Base-by-base conservation (phyloP, 1,140 invertebrate species). In the Temnothorax longispinosus region DNA sequence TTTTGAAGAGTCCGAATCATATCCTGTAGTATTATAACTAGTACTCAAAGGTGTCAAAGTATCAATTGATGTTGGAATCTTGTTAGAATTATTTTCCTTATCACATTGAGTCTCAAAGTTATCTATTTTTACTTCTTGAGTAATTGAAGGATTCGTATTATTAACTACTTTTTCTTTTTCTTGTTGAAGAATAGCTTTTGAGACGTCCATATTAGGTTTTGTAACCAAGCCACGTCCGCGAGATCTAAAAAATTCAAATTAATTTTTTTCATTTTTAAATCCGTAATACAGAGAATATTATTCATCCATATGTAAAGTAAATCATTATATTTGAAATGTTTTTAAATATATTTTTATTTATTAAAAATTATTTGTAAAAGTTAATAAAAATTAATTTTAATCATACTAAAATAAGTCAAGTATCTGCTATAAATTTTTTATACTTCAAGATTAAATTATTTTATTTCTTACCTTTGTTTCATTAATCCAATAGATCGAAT, bases 1-100 rank as follows among this genome's bases (percentile, higher is more conserved):
- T 95, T 97, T 97, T 56, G 96, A 96, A 6, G 94, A 93, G 54
- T 96, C 96, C 27, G 95, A 94, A 85, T 95, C 94, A 47, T 95
- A 95, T 35, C 95, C 95, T 15, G 92, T 91, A 18, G 86, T 82
- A 52, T 86, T 89, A 15, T 82, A 91, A 65, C 50, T 77, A n/a
- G 91, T 54, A 27, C 87, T 78, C 18, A 91, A 75, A 5, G 93
- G 88, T 2, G 92, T 90, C 13, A 90, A 80, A 38, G 90, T 91
- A 52, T 95, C 94, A 27, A 91, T 82, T 0, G 91, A 62, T 6
- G 82, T 76, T 1, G 80, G 38, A 1, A 89, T 72, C 80, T 94
- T 95, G 44, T 75, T 92, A 38, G 90, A 86, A 54, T 75, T 89
- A 71, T 91, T 94, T 87, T 95, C 94, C 54, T 93, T 94, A 38